These are phyloP conservation scores for Gallinago stenura DNA, from an alignment of 2,797 vertebrate species.

Conservation along the genomic window DNA sequence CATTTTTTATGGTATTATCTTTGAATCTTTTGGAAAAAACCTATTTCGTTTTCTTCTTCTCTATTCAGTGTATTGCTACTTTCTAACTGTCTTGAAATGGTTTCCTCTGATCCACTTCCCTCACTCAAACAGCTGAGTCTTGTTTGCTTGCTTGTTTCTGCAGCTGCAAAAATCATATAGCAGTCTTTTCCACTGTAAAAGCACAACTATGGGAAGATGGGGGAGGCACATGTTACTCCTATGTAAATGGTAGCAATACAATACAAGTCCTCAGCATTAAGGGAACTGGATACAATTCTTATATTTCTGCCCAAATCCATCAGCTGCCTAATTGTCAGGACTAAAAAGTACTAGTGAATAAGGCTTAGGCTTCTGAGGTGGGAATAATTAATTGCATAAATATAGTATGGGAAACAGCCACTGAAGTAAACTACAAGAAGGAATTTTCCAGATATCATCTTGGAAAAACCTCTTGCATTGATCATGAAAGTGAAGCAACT, in stretches of 20 bases:
- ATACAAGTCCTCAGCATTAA: neutral
- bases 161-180: constrained; percentile 35
- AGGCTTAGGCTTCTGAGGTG: neutral
- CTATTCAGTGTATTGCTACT: neutral
- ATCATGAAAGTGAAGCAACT: neutral
- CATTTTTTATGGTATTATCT: neutral
- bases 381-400: neutral
- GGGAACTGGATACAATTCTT: neutral
- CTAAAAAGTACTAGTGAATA: neutral
- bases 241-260: neutral
- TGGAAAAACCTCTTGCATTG: neutral
- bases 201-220: neutral
- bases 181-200: neutral
- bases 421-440: neutral
- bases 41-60: neutral
- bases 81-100: neutral
- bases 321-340: neutral
- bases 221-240: neutral
- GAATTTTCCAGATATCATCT: neutral
- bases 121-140: neutral
- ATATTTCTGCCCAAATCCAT: neutral
- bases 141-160: neutral
- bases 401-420: neutral
- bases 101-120: constrained; percentile 27
- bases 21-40: neutral